Evolutionary conservation across 2,888 invertebrate species (phyloP), one percentile per base, ranked within the genome.

Genomic region (Epirrhoe alternata): DNA sequence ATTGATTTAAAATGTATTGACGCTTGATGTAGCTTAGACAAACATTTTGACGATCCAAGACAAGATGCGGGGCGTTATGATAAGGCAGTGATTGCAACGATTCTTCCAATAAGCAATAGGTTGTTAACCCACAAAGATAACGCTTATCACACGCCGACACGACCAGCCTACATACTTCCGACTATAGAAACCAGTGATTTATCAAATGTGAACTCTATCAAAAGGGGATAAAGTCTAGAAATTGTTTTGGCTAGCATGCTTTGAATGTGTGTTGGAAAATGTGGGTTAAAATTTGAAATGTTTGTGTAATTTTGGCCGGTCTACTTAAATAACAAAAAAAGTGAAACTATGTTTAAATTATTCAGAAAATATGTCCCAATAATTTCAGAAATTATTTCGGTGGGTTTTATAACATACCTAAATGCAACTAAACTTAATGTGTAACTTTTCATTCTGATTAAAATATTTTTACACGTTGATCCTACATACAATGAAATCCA

Each of bases 101-200:
- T 88, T 86, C 77, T 78, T 79, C 81, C 86, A 86, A 86, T 88
- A 82, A 81, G 79, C 83, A 83, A 86, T 89, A 90, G 92, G 92
- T 92, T 90, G 85, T 91, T 92, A 88, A 92, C 92, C 92, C 75
- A 92, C 72, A 86, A 84, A 92, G 92, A 92, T 92, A 92, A 76
- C 68, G 81, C 68, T 76, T 90, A 92, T 91, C 90, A 83, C 72
- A 66, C 78, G 81, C 81, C 85, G 85, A 80, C 89, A 81, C 85
- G 79, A 68, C 80, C 91, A 89, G 81, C 92, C 92, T 91, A 92
- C 91, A 89, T 91, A 88, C 90, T 92, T 92, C 92, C 92, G 88
- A 73, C 50, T 58, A 71, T 50, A 68, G 50, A 14, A 47, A 52
- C 31, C 45, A 45, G 33, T 58, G 30, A 51, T 58, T 59, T 49